Evolutionary conservation across 2,113 vertebrate species (phyloP), one percentile per base, ranked within the genome.

Genomic region (Condylura cristata): DNA sequence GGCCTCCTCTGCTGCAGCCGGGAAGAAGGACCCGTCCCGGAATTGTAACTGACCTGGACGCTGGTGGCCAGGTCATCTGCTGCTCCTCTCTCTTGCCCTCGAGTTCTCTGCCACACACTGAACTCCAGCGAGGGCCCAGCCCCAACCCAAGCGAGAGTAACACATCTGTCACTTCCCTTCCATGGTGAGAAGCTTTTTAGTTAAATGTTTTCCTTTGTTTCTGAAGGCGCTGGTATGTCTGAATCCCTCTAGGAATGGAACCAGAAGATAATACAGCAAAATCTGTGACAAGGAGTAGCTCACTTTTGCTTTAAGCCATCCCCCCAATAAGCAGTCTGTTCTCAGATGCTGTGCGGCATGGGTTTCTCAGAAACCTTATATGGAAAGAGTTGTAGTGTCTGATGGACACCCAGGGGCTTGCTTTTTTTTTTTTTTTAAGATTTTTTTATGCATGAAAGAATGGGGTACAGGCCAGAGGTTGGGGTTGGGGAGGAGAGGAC

Each of bases 141-240:
- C 28, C 18, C 37, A 76, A 86, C 18, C 13, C 58, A 34, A 66
- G 48, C 78, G 86, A 81, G 18, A 51, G 26, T n/a, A 75, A 68
- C 60, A 60, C n/a, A 72, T 82, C 26, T 0, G 56, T 7, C 8
- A 18, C 4, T 84, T 75, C 44, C 82, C 28, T 87, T 83, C 26
- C 51, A 44, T 17, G 6, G 18, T 81, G 44, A 95, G 60, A 94
- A 61, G 63, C 11, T 65, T 80, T 46, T n/a, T 41, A 78, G 32
- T 75, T 76, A 60, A 75, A 34, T 39, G 85, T 93, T 93, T 70
- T 68, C 72, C 80, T 89, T 79, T 92, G 32, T 37, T 82, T 76
- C 79, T 71, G 63, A 72, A 95, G 75, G 56, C 56, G 76, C 8
- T n/a, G 30, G 46, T 75, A n/a, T 48, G 60, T 90, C 53, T 70